A percentile compares a stretch with the other conserved stretches of the same genome.
Conservation (phyloP, 2,888 invertebrate species). For the Drosophila rellima region DNA sequence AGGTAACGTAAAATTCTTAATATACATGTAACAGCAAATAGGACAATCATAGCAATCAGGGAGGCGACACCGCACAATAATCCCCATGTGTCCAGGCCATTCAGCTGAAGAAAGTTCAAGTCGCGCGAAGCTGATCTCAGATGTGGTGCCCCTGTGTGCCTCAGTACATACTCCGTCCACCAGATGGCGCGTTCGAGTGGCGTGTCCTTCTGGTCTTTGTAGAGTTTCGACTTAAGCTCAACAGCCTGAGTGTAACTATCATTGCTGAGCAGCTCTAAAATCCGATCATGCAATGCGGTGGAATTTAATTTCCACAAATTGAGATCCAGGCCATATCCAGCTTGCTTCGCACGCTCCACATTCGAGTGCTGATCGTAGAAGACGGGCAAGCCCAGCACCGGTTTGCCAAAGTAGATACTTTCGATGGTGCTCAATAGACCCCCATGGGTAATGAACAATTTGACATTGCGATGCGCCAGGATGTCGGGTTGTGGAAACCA, state of each 20-base stretch:
- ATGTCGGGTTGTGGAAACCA: conserved; percentile 86
- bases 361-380: conserved; percentile 87
- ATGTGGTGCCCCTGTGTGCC: conserved; percentile 84
- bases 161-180: conserved; percentile 84
- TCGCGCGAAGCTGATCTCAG: conserved; percentile 82
- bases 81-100: conserved; percentile 76
- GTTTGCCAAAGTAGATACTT: conserved; percentile 86
- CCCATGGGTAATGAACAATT: conserved; percentile 86
- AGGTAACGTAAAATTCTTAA: conserved; percentile 19
- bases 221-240: conserved; percentile 67
- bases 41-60: conserved; percentile 3
- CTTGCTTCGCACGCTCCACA: conserved; percentile 84
- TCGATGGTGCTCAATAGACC: conserved; percentile 86
- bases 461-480: conserved; percentile 86
- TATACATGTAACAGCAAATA: conserved; percentile 15
- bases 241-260: conserved; percentile 59
- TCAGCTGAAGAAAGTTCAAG: conserved; percentile 72
- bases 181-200: conserved; percentile 82
- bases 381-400: conserved; percentile 86
- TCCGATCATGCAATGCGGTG: conserved; percentile 64
- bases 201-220: conserved; percentile 79
- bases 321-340: conserved; percentile 85
- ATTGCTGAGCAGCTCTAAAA: conserved; percentile 68
- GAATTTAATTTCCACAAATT: conserved; percentile 81
- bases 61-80: conserved; percentile 37